Conservation (phyloP, 2,888 invertebrate species). For the Linnaemya vulpina region DNA sequence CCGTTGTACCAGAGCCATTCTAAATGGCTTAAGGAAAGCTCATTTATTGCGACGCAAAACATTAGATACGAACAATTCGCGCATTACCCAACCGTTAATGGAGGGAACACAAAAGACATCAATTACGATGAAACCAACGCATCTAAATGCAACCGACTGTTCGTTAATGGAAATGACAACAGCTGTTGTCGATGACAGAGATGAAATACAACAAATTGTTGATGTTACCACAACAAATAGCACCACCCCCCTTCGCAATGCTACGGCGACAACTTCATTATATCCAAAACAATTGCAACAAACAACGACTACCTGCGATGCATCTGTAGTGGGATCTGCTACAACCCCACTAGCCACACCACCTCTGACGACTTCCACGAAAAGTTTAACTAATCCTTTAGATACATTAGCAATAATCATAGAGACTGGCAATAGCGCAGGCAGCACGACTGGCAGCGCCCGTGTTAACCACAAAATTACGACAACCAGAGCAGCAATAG, state of each 20-base stretch:
- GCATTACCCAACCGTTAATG: constrained; percentile 81
- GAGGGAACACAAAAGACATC: constrained; percentile 76
- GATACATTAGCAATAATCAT: constrained; percentile 54
- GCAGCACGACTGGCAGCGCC: constrained; percentile 36
- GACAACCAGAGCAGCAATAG: constrained; percentile 3
- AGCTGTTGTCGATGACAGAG: constrained; percentile 44
- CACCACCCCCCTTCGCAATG: constrained; percentile 2
- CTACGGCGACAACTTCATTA: constrained; percentile 64
- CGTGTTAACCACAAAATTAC: constrained; percentile 7
- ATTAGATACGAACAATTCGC: constrained; percentile 76
- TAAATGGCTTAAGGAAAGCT: constrained; percentile 77
- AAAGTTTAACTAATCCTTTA: constrained; percentile 57
- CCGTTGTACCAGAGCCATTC: constrained; percentile 72
- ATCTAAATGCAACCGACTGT: constrained; percentile 53
- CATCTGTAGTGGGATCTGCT: constrained; percentile 33
- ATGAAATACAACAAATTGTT: constrained; percentile 47
- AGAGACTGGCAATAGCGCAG: constrained; percentile 69
- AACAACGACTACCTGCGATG: constrained; percentile 65
- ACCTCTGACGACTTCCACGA: constrained; percentile 57
- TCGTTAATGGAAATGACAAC: constrained; percentile 55
- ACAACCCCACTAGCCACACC: constrained; percentile 36
- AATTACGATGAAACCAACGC: constrained; percentile 52
- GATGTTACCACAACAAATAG: constrained; percentile 2
- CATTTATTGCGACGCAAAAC: constrained; percentile 80
- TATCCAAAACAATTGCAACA: constrained; percentile 64